Conservation (phyloP, 2,797 vertebrate species). For the Brotula barbata region DNA sequence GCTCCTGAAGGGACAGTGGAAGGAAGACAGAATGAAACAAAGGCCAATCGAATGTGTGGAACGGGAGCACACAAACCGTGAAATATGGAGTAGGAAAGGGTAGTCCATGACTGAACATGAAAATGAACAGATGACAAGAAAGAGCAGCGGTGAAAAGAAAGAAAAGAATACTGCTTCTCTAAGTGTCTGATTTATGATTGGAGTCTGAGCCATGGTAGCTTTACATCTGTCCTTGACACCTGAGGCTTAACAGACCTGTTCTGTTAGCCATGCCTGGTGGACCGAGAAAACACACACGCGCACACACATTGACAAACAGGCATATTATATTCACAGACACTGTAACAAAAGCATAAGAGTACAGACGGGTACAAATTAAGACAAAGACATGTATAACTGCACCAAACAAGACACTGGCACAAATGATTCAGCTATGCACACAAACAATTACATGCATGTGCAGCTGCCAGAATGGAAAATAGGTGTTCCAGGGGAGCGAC, state of each 20-base stretch:
- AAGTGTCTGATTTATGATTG: slow-evolving; percentile 6
- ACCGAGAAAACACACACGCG: background rate
- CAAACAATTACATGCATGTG: background rate
- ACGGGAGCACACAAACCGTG: background rate
- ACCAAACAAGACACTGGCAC: too few relatives aligned
- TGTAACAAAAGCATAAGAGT: too few relatives aligned
- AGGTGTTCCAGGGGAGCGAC: slow-evolving; percentile 1
- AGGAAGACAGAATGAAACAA: background rate
- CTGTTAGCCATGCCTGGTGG: background rate
- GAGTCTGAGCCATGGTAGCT: background rate
- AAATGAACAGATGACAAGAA: slow-evolving; percentile 3
- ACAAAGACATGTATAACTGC: too few relatives aligned
- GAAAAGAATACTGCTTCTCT: background rate
- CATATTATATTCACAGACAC: background rate
- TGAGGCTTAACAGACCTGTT: slow-evolving; percentile 1
- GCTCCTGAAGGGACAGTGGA: background rate
- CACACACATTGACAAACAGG: too few relatives aligned
- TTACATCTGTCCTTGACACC: slow-evolving; percentile 17
- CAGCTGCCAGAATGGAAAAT: background rate
- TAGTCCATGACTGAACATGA: background rate
- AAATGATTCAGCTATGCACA: too few relatives aligned
- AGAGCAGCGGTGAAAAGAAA: background rate
- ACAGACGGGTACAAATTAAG: too few relatives aligned
- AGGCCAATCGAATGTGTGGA: background rate
- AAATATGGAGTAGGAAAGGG: background rate